Conservation (phyloP, 2,888 invertebrate genomes). For the Crepidodera aurea region DNA sequence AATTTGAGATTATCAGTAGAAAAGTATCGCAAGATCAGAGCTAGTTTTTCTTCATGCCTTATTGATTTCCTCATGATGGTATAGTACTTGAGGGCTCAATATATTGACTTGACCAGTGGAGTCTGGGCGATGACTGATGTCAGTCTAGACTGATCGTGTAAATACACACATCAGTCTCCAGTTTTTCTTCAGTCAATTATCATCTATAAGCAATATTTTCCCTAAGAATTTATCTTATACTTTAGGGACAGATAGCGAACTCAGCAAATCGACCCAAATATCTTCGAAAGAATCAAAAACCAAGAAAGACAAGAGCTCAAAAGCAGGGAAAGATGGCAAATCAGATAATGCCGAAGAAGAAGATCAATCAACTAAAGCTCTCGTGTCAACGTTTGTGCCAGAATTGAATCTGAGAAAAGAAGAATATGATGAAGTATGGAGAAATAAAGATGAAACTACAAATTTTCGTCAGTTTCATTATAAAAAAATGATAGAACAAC, state of each 20-base stretch:
- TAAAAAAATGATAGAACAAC: conserved; percentile 82
- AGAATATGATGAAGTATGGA: conserved; percentile 86
- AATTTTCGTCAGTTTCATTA: conserved; percentile 82
- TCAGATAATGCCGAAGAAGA: conserved; percentile 66
- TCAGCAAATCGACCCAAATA: conserved; percentile 79
- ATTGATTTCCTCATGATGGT: too few species aligned
- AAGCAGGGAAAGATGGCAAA: conserved; percentile 65
- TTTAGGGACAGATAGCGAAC: conserved; percentile 78
- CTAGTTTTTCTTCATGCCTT: too few species aligned
- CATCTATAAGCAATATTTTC: too few species aligned
- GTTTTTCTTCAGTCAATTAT: too few species aligned
- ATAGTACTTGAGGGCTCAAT: too few species aligned
- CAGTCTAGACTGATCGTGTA: too few species aligned
- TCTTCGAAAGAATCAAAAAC: conserved; percentile 82
- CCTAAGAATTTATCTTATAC: too few species aligned
- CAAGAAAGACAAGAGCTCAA: conserved; percentile 77
- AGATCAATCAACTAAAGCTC: conserved; percentile 73
- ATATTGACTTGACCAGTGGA: too few species aligned
- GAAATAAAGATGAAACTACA: conserved; percentile 76
- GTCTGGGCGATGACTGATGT: too few species aligned
- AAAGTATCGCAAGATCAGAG: too few species aligned
- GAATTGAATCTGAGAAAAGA: conserved; percentile 76
- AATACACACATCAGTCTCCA: too few species aligned
- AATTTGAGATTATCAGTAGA: too few species aligned
- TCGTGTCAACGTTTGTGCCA: conserved; percentile 75